These are phyloP conservation scores for Nephrocerus scutellatus DNA, from an alignment of 2,888 invertebrate species.

Conservation along the genomic window DNA sequence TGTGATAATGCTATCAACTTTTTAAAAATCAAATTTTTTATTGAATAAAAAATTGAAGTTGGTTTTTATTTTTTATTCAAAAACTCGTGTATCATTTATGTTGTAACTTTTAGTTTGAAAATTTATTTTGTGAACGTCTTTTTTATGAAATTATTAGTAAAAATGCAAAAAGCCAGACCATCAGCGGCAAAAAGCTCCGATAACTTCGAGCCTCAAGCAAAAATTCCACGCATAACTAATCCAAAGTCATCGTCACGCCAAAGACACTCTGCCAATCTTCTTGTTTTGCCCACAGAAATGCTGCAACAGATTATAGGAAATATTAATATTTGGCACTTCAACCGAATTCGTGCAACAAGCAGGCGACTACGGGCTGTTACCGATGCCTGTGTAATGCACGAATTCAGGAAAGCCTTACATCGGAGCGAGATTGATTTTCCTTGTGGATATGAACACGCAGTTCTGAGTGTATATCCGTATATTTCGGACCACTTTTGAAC, in stretches of 20 bases:
- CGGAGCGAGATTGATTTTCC: constrained; percentile 14
- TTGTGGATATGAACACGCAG: constrained; percentile 26
- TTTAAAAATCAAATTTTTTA: no score
- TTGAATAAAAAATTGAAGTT: no score
- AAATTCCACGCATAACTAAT: no score
- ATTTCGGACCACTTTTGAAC: constrained; percentile 2
- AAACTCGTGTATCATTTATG: no score
- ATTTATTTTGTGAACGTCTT: no score
- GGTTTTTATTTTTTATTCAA: no score
- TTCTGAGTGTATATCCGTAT: constrained; percentile 22
- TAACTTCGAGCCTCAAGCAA: no score
- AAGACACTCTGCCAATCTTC: constrained; percentile 19
- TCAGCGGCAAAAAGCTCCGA: no score
- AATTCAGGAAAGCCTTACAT: constrained; percentile 25
- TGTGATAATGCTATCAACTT: no score
- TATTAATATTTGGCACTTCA: constrained; percentile 34
- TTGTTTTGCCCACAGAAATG: constrained; percentile 30
- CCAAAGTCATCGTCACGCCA: background rate
- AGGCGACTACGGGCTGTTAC: constrained; percentile 26
- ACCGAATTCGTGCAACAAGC: constrained; percentile 31
- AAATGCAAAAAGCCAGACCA: no score
- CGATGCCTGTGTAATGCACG: constrained; percentile 30
- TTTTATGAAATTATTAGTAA: no score
- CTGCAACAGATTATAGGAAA: constrained; percentile 30
- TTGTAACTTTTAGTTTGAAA: no score